These are phyloP conservation scores for Drosophila arizonae DNA, from an alignment of 1,140 invertebrate species.

Conservation along the genomic window DNA sequence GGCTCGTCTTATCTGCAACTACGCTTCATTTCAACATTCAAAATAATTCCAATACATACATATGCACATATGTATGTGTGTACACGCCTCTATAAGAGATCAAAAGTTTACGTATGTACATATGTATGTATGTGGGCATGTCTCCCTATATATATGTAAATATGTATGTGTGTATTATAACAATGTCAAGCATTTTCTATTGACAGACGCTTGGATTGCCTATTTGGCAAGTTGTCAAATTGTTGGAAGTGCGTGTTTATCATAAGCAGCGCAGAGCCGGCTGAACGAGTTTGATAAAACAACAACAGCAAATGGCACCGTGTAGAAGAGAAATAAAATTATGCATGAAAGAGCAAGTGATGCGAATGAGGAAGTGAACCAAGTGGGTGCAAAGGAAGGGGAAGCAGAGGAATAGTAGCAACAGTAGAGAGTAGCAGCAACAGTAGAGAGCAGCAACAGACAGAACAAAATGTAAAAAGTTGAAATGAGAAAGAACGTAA, in stretches of 20 bases:
- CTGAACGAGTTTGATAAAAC: background rate
- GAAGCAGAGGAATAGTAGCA: background rate
- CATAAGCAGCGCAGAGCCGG: background rate
- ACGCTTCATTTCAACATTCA: background rate
- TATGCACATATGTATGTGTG: too few species aligned
- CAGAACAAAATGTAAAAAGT: conserved; percentile 11
- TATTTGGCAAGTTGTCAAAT: conserved; percentile 11
- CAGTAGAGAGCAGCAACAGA: background rate
- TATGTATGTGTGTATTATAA: background rate
- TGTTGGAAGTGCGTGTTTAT: background rate
- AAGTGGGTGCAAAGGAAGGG: background rate
- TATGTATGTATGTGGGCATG: background rate
- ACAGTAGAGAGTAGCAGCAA: background rate
- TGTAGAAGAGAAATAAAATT: conserved; percentile 4
- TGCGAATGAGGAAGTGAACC: conserved; percentile 31
- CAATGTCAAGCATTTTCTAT: conserved; percentile 9
- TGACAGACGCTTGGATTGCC: background rate
- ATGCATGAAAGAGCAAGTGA: conserved; percentile 13
- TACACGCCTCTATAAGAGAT: background rate
- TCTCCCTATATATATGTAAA: background rate
- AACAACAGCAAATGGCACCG: background rate
- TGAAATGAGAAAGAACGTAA: background rate
- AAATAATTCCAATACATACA: background rate
- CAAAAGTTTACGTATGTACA: background rate
- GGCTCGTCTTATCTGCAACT: too few species aligned